Base-by-base conservation (phyloP, 2,113 vertebrate species). In the Strix uralensis region DNA sequence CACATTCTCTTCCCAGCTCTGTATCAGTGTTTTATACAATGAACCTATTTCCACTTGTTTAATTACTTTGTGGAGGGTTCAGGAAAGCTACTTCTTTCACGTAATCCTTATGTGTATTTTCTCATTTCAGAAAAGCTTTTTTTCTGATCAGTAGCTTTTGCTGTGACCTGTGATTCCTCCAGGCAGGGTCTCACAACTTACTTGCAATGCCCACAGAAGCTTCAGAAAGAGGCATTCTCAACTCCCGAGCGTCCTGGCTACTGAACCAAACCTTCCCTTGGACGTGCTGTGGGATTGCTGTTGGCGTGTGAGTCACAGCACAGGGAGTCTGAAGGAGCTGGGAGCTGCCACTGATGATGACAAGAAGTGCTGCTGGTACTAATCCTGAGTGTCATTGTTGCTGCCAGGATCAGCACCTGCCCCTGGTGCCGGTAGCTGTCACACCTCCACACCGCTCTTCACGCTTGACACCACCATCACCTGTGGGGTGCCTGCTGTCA, bases 161-260 rank as follows among this genome's bases (percentile, higher is more conserved):
- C 61, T 75, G 34, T 30, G 38, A 34, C n/a, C 25, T 1, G 3
- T 30, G 66, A 54, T 59, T 70, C 22, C 27, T 55, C 59, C 27
- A 11, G 2, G 9, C n/a, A 59, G 13, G 5, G 15, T 70, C 19
- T 69, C 77, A 58, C 8, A 13, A 47, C 30, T 67, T 54, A 47
- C 32, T 42, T 22, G 42, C 30, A 57, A 47, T 29, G 26, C n/a
- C 62, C 40, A n/a, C 51, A 55, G 5, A 4, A 38, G 30, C 9
- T 55, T 58, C 61, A 54, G 49, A 58, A 78, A 54, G 55, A 90
- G 40, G 25, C 26, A 19, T 2, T 69, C 63, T 30, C 47, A 86
- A 47, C 7, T 13, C 9, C 5, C 0, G 0, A 40, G 15, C 4
- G 1, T 52, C 49, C n/a, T 58, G 19, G 38, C 26, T 70, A 12